Conservation (phyloP, 2,113 vertebrate species). For the Pantherophis guttatus region DNA sequence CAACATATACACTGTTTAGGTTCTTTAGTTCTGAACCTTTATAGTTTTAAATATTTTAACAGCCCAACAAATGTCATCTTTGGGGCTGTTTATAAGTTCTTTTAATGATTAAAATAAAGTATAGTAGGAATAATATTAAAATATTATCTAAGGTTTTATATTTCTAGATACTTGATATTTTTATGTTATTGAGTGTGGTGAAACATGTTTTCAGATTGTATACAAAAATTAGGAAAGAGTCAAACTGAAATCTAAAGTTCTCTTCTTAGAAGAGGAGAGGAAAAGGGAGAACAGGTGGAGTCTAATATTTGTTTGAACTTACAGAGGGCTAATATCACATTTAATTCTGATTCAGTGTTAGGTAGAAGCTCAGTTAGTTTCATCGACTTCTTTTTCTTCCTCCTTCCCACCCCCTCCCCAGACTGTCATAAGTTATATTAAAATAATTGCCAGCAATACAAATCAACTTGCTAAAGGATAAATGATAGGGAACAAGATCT, state of each 20-base stretch:
- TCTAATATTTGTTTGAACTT: not conserved
- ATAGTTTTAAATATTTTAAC: not conserved
- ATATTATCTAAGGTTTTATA: not conserved
- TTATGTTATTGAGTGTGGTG: not conserved
- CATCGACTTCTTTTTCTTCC: not conserved
- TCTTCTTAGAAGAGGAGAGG: not conserved
- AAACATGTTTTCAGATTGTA: not conserved
- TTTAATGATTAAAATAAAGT: not conserved
- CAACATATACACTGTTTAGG: not conserved
- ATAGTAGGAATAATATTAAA: not conserved
- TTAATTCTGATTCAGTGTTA: not conserved
- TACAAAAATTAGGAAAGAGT: not conserved
- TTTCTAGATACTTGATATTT: not conserved
- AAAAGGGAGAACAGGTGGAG: not conserved
- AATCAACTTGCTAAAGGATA: not conserved
- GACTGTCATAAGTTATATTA: conserved; percentile 4
- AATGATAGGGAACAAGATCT: not conserved
- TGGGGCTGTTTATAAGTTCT: not conserved
- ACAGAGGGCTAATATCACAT: too few species aligned
- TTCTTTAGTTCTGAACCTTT: not conserved
- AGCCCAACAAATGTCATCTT: not conserved
- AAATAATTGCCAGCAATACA: not conserved
- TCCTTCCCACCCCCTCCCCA: not conserved
- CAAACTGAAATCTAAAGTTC: not conserved
- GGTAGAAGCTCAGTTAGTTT: not conserved